Base-by-base conservation (phyloP, 2,888 invertebrate species). In the Panzeria rudis region DNA sequence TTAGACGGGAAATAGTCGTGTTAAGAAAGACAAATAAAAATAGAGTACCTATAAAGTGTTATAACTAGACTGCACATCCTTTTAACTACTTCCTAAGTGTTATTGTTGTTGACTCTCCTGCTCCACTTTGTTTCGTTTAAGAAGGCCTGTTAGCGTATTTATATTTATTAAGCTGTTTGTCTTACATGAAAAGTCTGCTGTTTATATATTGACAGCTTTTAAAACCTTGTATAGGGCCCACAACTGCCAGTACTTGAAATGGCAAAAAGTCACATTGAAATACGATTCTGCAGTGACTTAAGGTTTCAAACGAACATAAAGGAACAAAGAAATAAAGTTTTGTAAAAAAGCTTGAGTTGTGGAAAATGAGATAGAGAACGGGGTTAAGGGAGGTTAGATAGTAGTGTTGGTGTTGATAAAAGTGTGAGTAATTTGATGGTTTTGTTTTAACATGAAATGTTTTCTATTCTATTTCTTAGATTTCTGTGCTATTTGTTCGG, bases 231-330 rank as follows among this genome's bases (percentile, higher is more conserved):
- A 2, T 23, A 29, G 11, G 8, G 38, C 47, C 50, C 38, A 50
- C 59, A 66, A 68, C 13, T 54, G 23, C 32, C 44, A 44, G 56
- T 23, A 76, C 35, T 50, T 23, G 68, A 79, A 44, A 44, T 71
- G 54, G 61, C 76, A 81, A 72, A 73, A 84, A 77, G 61, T 77
- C 61, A 77, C 29, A 73, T 23, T 81, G 81, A 81, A 84, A 81
- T 81, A 77, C 61, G 66, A 76, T 29, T 54, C 73, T 54, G 35
- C 17, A 20, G 35, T 59, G 52, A 41, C 38, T 59, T 68, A 13
- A 50, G 23, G 62, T 68, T 35, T 47, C 56, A 47, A 68, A 38
- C 11, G 23, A 78, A 38, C 47, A 59, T 47, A 35, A 77, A 59
- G 56, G 20, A 54, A 23, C 9, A 56, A 11, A 13, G 50, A n/a